phyloP scores from a whole-genome alignment of 35 echinoderm and acorn worm genomes.

The Heliocidaris erythrogramma region DNA sequence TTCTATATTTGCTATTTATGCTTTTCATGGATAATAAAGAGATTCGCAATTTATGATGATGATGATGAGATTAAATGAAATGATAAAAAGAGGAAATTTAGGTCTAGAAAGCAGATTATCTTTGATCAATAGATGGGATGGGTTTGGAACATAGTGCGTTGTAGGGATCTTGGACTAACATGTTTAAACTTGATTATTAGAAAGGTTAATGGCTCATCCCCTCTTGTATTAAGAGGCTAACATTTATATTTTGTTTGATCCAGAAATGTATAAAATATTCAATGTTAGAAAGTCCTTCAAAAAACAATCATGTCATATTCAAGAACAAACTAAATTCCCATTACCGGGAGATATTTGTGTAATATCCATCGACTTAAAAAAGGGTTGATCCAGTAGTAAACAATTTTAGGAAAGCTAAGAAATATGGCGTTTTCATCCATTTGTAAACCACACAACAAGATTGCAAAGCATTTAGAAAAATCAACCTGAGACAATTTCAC shows the following conservation, averaged over 20 bases:
- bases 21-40: not conserved
- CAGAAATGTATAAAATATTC: not conserved
- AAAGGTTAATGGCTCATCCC: not conserved
- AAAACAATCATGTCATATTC: too few species aligned
- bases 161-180: not conserved
- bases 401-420: too few species aligned
- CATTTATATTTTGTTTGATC: not conserved
- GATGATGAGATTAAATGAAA: not conserved
- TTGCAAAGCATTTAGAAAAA: too few species aligned
- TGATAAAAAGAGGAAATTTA: not conserved
- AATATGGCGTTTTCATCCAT: too few species aligned
- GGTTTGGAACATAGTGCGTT: not conserved
- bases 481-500: too few species aligned
- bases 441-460: too few species aligned
- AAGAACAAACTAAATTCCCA: too few species aligned
- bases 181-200: not conserved
- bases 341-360: too few species aligned
- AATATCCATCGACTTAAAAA: too few species aligned
- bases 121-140: not conserved
- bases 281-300: too few species aligned
- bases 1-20: slow-evolving; percentile 4
- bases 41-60: not conserved
- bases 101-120: not conserved
- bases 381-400: too few species aligned
- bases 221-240: not conserved